phyloP scores from a whole-genome alignment of 1,140 invertebrate genomes.

The Drosophila santomea region DNA sequence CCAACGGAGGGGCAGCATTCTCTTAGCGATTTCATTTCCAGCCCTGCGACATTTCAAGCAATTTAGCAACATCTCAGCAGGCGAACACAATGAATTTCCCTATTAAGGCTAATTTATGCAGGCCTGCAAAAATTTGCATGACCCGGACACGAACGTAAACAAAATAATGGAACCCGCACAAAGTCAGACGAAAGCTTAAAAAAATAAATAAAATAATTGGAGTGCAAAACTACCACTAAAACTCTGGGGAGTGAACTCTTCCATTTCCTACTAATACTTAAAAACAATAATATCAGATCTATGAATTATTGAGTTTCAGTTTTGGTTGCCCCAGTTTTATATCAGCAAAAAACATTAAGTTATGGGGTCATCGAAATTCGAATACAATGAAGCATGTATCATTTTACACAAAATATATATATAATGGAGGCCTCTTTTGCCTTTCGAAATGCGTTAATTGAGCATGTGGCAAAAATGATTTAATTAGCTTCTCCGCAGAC shows the following conservation, averaged over 20 bases:
- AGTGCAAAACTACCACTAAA: background rate
- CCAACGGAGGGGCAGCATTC: conserved; percentile 5
- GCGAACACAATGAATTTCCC: conserved; percentile 63
- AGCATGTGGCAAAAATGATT: conserved; percentile 34
- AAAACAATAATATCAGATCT: conserved; percentile 84
- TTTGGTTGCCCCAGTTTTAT: conserved; percentile 29
- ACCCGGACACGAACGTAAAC: conserved; percentile 24
- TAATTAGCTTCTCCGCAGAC: conserved; percentile 8
- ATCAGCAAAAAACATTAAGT: conserved; percentile 5
- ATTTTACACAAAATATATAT: conserved; percentile 1
- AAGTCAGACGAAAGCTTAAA: conserved; percentile 3
- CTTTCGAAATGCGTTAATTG: conserved; percentile 28
- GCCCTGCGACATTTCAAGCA: conserved; percentile 57
- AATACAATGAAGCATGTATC: too few relatives aligned
- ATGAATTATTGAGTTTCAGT: conserved; percentile 14
- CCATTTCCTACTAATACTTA: background rate
- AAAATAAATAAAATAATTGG: background rate
- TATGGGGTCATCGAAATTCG: conserved; percentile 32
- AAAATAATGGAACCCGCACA: conserved; percentile 36
- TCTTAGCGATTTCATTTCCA: conserved; percentile 32
- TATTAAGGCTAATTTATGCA: conserved; percentile 75
- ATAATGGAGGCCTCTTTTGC: conserved; percentile 15
- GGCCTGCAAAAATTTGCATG: conserved; percentile 43
- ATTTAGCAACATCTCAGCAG: conserved; percentile 44
- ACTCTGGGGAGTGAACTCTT: background rate